Percentiles rank a stretch among this genome's conserved stretches.
These are phyloP conservation scores for Macaria liturata DNA, from an alignment of 2,888 invertebrate species.

Conservation along the genomic window DNA sequence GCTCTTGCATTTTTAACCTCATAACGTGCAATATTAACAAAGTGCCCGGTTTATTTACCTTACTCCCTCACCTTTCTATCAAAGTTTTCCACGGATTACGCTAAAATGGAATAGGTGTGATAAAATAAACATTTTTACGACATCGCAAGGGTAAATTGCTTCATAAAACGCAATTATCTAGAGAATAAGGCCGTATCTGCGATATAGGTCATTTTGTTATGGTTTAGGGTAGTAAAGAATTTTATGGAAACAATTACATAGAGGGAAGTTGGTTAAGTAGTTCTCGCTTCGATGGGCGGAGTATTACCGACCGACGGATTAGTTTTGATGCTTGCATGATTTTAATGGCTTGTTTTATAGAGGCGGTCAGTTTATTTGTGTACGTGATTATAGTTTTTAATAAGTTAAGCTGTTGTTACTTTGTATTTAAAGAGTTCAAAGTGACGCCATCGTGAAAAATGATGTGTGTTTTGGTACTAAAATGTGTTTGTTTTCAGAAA, in stretches of 20 bases:
- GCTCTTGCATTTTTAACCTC: conserved; percentile 19
- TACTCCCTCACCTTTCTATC: conserved; percentile 43
- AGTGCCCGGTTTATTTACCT: conserved; percentile 31
- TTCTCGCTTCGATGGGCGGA: conserved; percentile 20
- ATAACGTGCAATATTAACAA: conserved; percentile 12
- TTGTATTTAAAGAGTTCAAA: too few species aligned
- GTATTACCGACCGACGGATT: conserved; percentile 10
- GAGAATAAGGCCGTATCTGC: conserved; percentile 54
- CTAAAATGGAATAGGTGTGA: conserved; percentile 62
- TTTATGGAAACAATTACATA: conserved; percentile 38
- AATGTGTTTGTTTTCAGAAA: too few species aligned
- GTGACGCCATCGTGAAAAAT: too few species aligned
- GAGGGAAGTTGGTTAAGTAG: conserved; percentile 27
- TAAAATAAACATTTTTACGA: conserved; percentile 74
- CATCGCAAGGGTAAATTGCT: conserved; percentile 67
- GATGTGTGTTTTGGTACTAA: too few species aligned
- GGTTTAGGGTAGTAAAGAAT: conserved; percentile 37
- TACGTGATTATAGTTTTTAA: too few species aligned
- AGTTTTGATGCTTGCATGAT: conserved; percentile 17
- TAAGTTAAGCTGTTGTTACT: too few species aligned
- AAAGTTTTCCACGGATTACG: conserved; percentile 59
- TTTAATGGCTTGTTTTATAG: conserved; percentile 17
- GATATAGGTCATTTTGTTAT: conserved; percentile 41
- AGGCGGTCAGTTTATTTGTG: background rate
- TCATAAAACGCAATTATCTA: conserved; percentile 74